Evolutionary conservation across 2,113 vertebrate genomes (phyloP), one percentile per base, ranked within the genome.

Genomic region (Psittacula cyanocephala): DNA sequence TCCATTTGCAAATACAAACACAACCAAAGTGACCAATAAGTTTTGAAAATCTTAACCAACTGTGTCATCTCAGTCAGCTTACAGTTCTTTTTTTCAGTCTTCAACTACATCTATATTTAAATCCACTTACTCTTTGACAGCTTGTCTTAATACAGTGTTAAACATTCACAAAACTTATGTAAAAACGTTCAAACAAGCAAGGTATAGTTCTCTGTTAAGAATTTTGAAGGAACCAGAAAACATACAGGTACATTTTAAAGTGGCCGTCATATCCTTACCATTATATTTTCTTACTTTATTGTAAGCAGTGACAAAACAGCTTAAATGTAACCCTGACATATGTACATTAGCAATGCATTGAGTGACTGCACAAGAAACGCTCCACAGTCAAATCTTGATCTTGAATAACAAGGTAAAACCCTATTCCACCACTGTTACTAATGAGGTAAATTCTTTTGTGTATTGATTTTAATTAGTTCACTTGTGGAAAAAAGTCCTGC

Each of bases 381-480:
- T 67, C 0, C 71, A 23, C 33, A 50, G 29, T 11, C 83, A 71
- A 35, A 81, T 19, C 81, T 49, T 37, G 11, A 17, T 14, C 71
- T 35, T 49, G 55, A 96, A 86, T 74, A 95, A 88, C 84, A 91
- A 95, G 82, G 92, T 77, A 88, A 80, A 4, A 4, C 82, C 68
- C 68, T 74, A 74, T 55, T 70, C 78, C 82, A 68, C 89, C 53
- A 46, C 67, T 81, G 69, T 57, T 87, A 86, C 87, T 96, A 95
- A 93, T 86, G 81, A 95, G 88, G 91, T 74, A 87, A 85, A 83
- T 80, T 95, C 89, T 94, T 95, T 77, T 59, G 68, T 77, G 37
- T 55, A 95, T 95, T 90, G 94, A 96, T 96, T 96, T 96, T 91
- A 96, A 95, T 93, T 94, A 96, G 89, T 80, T 74, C 71, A 89